These are phyloP conservation scores for Pygocentrus nattereri DNA, from an alignment of 2,797 vertebrate species.

Conservation along the genomic window DNA sequence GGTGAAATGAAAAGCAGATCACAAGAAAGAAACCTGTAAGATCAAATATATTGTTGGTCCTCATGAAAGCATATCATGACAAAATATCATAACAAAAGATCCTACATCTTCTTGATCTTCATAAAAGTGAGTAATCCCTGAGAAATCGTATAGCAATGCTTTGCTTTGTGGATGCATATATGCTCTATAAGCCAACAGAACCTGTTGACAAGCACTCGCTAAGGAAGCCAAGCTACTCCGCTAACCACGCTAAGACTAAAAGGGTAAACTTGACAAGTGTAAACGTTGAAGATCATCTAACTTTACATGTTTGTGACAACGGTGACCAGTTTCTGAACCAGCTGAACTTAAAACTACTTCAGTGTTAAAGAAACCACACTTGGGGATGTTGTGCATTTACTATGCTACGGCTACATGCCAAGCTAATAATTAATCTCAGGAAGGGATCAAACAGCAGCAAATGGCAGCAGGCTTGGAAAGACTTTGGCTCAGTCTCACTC, in stretches of 20 bases:
- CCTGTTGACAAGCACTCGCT: background rate
- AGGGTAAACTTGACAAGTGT: too few species aligned
- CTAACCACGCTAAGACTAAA: too few species aligned
- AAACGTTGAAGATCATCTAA: background rate
- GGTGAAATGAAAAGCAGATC: background rate
- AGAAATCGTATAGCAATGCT: background rate
- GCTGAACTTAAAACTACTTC: background rate
- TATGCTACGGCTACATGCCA: constrained; percentile 21
- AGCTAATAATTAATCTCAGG: constrained; percentile 34
- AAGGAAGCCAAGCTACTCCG: background rate
- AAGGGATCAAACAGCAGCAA: constrained; percentile 44
- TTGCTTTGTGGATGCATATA: background rate
- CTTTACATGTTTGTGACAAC: background rate
- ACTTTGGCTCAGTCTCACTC: constrained; percentile 8
- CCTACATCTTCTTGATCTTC: constrained; percentile 6
- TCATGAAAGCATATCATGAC: background rate
- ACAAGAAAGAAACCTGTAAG: constrained; percentile 1
- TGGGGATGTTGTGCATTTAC: background rate
- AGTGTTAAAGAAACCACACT: background rate
- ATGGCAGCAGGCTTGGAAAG: constrained; percentile 30
- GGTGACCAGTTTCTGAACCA: background rate
- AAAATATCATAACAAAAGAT: background rate
- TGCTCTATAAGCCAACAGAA: background rate
- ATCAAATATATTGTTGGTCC: background rate
- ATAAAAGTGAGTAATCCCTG: background rate